Percentiles rank a stretch among this genome's conserved stretches.
Evolutionary conservation across 1,140 invertebrate genomes (phyloP).

Genomic region (Tetraneura akinire): DNA sequence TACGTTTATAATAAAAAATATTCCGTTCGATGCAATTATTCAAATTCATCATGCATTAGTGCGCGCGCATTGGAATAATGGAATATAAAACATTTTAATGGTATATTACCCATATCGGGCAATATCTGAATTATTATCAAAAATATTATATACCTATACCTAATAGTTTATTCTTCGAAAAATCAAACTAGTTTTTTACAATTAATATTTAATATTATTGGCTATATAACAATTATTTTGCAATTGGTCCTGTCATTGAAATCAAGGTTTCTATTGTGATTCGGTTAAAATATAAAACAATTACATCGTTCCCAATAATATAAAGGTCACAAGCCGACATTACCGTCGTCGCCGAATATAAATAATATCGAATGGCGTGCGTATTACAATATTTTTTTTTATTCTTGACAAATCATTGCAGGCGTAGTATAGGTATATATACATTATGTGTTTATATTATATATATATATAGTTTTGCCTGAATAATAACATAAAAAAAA

Average conservation of each 20-base stretch:
- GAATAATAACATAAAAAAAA: background rate
- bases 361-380: slow-evolving; percentile 1
- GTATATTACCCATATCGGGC: too few species aligned
- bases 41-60: too few species aligned
- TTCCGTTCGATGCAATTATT: too few species aligned
- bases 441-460: too few species aligned
- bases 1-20: too few species aligned
- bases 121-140: too few species aligned
- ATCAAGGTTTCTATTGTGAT: slow-evolving; percentile 10
- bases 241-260: background rate
- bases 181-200: slow-evolving; percentile 16
- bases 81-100: too few species aligned
- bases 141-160: too few species aligned
- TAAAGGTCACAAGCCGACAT: background rate
- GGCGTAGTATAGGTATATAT: too few species aligned
- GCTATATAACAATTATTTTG: background rate
- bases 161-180: too few species aligned
- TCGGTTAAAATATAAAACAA: slow-evolving; percentile 12
- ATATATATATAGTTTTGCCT: background rate
- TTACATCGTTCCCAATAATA: background rate
- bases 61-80: too few species aligned
- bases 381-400: slow-evolving; percentile 11
- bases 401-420: background rate
- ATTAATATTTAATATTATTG: slow-evolving; percentile 23
- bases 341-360: too few species aligned